phyloP scores from a whole-genome alignment of 64 coral and sea anemone genomes.

The Montipora efflorescens region DNA sequence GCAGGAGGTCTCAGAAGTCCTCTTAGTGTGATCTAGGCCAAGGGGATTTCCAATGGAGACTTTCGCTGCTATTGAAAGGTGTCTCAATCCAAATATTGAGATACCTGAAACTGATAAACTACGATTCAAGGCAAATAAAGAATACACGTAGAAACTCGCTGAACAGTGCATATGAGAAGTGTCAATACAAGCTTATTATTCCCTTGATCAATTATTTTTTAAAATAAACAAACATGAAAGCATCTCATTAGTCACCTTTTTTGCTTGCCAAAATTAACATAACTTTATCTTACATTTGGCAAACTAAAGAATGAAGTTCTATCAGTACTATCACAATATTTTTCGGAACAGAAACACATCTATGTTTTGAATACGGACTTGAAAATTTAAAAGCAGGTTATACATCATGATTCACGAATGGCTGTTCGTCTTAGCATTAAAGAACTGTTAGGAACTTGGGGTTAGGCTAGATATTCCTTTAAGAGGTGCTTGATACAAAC shows the following conservation, averaged over 20 bases:
- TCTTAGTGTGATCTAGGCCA: too few relatives aligned
- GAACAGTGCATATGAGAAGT: too few relatives aligned
- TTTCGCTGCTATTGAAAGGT: too few relatives aligned
- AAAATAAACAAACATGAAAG: neutral
- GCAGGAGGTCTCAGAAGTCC: too few relatives aligned
- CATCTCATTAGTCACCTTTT: neutral
- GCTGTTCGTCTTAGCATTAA: neutral
- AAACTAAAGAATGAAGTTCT: neutral
- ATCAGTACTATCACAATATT: neutral
- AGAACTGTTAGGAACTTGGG: neutral
- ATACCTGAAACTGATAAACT: too few relatives aligned
- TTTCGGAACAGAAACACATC: neutral
- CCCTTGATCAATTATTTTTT: neutral
- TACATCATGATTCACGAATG: neutral
- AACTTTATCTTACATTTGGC: neutral
- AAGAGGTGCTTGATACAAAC: neutral
- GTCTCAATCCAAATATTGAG: too few relatives aligned
- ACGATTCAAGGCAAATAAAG: too few relatives aligned
- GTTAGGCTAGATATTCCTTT: too few relatives aligned
- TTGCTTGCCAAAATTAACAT: neutral
- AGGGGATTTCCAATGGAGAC: too few relatives aligned
- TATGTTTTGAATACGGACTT: conserved; percentile 1
- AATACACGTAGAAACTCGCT: too few relatives aligned
- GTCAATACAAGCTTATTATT: too few relatives aligned
- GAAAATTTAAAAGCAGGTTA: neutral